phyloP scores from a whole-genome alignment of 2,888 invertebrate genomes.

The Dicranocentrus wangi region DNA sequence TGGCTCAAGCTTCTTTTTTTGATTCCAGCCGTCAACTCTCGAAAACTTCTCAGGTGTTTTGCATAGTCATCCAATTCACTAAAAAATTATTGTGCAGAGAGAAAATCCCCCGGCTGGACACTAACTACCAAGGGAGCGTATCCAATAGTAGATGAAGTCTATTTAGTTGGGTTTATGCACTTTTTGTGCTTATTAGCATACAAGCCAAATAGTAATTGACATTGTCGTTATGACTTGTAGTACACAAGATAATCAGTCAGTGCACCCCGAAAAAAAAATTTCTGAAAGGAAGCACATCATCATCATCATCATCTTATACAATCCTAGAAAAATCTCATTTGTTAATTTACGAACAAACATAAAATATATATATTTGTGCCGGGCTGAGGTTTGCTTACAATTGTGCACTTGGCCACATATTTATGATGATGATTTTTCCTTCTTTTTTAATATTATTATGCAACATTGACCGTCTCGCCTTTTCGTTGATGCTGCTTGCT shows the following conservation, averaged over 20 bases:
- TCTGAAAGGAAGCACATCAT: conserved; percentile 20
- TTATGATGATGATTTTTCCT: conserved; percentile 24
- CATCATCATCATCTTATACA: too few species aligned
- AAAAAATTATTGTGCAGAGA: conserved; percentile 3
- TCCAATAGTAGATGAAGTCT: not conserved
- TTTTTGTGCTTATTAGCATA: conserved; percentile 44
- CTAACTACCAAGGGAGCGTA: not conserved
- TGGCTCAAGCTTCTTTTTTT: not conserved
- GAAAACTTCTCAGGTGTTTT: conserved; percentile 41
- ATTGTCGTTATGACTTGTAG: conserved; percentile 2
- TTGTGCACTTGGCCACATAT: not conserved
- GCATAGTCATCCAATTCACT: conserved; percentile 44
- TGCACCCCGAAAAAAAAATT: too few species aligned
- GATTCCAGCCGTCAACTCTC: conserved; percentile 4
- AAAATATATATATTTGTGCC: too few species aligned
- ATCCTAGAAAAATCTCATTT: conserved; percentile 1
- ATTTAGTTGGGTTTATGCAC: conserved; percentile 28
- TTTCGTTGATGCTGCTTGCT: conserved; percentile 7
- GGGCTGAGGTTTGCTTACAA: too few species aligned
- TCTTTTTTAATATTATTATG: conserved; percentile 16
- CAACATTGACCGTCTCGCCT: conserved; percentile 10
- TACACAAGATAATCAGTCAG: not conserved
- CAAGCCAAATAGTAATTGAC: conserved; percentile 16
- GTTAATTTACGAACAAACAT: not conserved
- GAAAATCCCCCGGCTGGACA: conserved; percentile 14